phyloP scores from a whole-genome alignment of 37 sponge, comb jelly and placozoan genomes.

The Spongilla lacustris region DNA sequence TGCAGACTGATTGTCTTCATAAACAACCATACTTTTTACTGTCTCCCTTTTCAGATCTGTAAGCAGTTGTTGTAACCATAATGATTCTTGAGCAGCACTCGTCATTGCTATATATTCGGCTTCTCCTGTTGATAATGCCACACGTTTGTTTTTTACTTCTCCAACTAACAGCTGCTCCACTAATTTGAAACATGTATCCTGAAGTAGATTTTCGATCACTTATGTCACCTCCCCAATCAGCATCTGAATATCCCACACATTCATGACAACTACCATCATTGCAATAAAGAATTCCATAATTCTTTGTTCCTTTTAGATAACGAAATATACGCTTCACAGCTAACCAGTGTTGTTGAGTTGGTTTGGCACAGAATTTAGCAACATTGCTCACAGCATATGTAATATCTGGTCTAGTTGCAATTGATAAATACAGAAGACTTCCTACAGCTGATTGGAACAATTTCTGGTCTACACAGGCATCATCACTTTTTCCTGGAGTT shows the following conservation, averaged over 20 bases:
- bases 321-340: constrained; percentile 37
- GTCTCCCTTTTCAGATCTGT: neutral
- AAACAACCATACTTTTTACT: constrained; percentile 1
- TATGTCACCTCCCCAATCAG: constrained; percentile 31
- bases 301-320: constrained; percentile 43
- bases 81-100: constrained; percentile 37
- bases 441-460: constrained; percentile 52
- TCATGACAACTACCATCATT: constrained; percentile 8
- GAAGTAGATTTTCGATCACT: constrained; percentile 25
- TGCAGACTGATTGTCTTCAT: constrained; percentile 54
- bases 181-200: constrained; percentile 47
- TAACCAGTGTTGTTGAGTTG: constrained; percentile 24
- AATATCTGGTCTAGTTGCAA: constrained; percentile 55
- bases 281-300: constrained; percentile 26
- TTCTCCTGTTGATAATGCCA: constrained; percentile 40
- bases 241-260: constrained; percentile 38
- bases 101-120: constrained; percentile 56
- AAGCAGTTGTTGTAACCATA: constrained; percentile 36
- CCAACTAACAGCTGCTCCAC: constrained; percentile 44
- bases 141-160: constrained; percentile 25
- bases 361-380: constrained; percentile 28
- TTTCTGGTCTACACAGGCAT: constrained; percentile 38
- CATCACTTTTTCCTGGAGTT: constrained; percentile 22
- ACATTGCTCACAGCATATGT: constrained; percentile 29
- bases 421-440: constrained; percentile 50